Base-by-base conservation (phyloP, 2,113 vertebrate genomes). In the Crypturellus undulatus region DNA sequence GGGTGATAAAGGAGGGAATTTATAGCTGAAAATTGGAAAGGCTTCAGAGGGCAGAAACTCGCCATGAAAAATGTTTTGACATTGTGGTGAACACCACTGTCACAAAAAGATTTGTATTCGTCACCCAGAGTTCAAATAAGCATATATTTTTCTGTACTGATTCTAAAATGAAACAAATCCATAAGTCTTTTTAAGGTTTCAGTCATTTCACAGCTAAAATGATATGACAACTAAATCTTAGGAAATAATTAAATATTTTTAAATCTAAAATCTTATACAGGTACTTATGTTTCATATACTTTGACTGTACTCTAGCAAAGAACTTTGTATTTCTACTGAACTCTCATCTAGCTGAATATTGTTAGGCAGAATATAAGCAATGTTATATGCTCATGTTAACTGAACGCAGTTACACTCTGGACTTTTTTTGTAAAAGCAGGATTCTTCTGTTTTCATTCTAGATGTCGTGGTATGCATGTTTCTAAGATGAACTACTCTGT, bases 121-220 rank as follows among this genome's bases (percentile, higher is more conserved):
- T 83, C 21, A 58, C 12, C 6, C 34, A 58, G 24, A 69, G 76
- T 84, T 83, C 43, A 77, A 71, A 69, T 26, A 60, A 89, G 3
- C 1, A 52, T 15, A 4, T 2, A 1, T 25, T 84, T 58, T 92
- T 60, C 25, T 22, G n/a, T 73, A 51, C 5, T 26, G 32, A 51
- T 65, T 30, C 9, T 43, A 51, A 95, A 87, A 4, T 0, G 0
- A 73, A 70, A 34, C 49, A n/a, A 70, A 11, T 20, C 22, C 16
- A 42, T 21, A 25, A 80, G 12, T 15, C 18, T 89, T 90, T 38
- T 38, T 59, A 45, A 51, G 4, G 7, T 79, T 79, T 60, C 40
- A 49, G 22, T 11, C 32, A 65, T 47, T 76, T 28, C 8, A 14
- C 11, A 60, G 24, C 10, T 75, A 67, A 36, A 80, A 62, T 9